A percentile compares a stretch with the other conserved stretches of the same genome.
These are phyloP conservation scores for Aelia acuminata DNA, from an alignment of 2,888 invertebrate genomes.

Conservation along the genomic window DNA sequence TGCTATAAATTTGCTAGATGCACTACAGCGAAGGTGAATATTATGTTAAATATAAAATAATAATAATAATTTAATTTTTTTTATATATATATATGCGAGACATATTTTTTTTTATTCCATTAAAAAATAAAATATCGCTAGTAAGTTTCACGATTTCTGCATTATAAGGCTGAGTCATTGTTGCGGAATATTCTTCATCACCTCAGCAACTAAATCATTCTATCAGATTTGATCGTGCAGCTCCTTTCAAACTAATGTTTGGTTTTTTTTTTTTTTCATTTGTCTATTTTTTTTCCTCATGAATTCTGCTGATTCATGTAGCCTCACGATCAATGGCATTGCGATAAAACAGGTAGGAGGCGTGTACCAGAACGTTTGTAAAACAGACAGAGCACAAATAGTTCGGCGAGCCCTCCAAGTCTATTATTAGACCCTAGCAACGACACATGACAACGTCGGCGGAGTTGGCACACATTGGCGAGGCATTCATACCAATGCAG, in stretches of 20 bases:
- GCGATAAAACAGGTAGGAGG: neutral
- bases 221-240: neutral
- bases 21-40: too few relatives aligned
- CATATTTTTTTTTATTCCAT: too few relatives aligned
- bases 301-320: neutral
- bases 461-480: neutral
- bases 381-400: neutral
- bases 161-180: neutral
- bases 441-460: neutral
- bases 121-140: neutral
- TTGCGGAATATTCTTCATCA: neutral
- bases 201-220: neutral
- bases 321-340: neutral
- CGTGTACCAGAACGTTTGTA: neutral
- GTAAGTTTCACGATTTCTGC: neutral
- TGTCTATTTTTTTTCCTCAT: neutral
- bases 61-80: too few relatives aligned
- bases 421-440: neutral
- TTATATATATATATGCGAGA: too few relatives aligned
- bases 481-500: neutral
- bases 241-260: neutral
- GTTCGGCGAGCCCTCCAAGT: neutral
- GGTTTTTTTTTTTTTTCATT: neutral
- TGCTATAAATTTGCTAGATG: too few relatives aligned
- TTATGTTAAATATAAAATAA: too few relatives aligned